Evolutionary conservation across 2,113 vertebrate species (phyloP).

Genomic region (Oncorhynchus masou): DNA sequence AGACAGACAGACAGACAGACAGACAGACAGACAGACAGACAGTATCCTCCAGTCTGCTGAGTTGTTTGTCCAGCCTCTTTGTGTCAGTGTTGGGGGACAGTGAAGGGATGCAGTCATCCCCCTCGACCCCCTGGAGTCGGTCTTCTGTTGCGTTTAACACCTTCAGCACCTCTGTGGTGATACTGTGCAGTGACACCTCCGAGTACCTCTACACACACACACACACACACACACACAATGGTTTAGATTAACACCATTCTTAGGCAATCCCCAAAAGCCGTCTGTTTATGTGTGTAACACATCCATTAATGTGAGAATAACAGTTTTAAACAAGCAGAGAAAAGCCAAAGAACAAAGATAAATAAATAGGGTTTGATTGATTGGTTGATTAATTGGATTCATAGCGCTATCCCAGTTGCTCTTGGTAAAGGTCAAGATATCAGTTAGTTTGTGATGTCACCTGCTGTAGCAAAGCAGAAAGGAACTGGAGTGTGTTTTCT

Average conservation of each 20-base stretch:
- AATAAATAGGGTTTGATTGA: neutral
- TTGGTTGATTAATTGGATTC: neutral
- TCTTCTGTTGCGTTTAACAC: conserved; percentile 95
- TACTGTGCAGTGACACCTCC: conserved; percentile 91
- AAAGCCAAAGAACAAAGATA: neutral
- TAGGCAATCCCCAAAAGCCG: no score
- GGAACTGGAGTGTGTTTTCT: conserved; percentile 50
- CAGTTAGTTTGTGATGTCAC: conserved; percentile 33
- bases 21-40: conserved; percentile 73
- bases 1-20: conserved; percentile 55
- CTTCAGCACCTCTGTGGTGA: conserved; percentile 96
- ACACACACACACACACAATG: neutral
- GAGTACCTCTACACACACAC: conserved; percentile 84
- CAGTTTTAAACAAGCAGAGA: no score
- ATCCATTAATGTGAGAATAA: no score
- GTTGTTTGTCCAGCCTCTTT: conserved; percentile 83
- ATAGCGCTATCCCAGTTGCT: neutral
- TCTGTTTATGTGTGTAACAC: no score
- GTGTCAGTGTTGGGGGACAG: conserved; percentile 77
- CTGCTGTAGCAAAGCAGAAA: conserved; percentile 57
- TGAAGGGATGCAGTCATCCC: conserved; percentile 47
- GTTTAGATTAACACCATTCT: no score
- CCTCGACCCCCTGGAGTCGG: conserved; percentile 80
- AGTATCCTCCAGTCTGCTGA: conserved; percentile 92
- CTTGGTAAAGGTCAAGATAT: neutral